Conservation (phyloP, 2,888 invertebrate genomes). For the Eupithecia inturbata region DNA sequence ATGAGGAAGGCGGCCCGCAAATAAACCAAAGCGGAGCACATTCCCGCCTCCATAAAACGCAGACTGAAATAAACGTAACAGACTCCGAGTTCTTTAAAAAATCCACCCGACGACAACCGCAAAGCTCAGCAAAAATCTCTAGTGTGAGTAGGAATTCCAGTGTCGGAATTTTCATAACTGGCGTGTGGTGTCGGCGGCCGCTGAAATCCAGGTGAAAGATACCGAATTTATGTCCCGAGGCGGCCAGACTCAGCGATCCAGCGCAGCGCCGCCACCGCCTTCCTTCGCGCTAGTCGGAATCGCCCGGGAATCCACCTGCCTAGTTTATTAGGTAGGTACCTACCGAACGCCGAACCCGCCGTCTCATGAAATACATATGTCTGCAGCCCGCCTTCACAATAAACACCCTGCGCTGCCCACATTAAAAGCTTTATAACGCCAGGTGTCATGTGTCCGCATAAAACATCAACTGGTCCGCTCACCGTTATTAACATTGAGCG, state of each 20-base stretch:
- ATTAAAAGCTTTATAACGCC: conserved; percentile 68
- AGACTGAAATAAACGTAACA: conserved; percentile 80
- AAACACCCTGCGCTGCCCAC: conserved; percentile 67
- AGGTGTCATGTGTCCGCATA: conserved; percentile 63
- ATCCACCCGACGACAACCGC: conserved; percentile 76
- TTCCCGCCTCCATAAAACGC: conserved; percentile 81
- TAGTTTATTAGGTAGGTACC: conserved; percentile 72
- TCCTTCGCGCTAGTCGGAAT: conserved; percentile 43
- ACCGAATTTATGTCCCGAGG: conserved; percentile 71
- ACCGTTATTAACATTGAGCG: conserved; percentile 56
- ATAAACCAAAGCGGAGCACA: conserved; percentile 81
- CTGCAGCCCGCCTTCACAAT: conserved; percentile 63
- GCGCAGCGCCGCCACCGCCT: conserved; percentile 25
- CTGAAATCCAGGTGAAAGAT: conserved; percentile 72
- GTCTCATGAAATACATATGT: conserved; percentile 66
- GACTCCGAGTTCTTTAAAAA: conserved; percentile 76
- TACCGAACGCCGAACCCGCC: conserved; percentile 51
- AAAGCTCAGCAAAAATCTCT: conserved; percentile 79
- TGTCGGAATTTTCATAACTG: conserved; percentile 82
- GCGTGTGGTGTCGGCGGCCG: conserved; percentile 63
- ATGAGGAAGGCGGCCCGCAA: conserved; percentile 79
- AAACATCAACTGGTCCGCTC: conserved; percentile 60
- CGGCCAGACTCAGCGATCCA: conserved; percentile 61
- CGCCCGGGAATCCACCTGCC: conserved; percentile 56
- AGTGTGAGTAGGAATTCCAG: conserved; percentile 78